A percentile compares a stretch with the other conserved stretches of the same genome.
phyloP scores from a whole-genome alignment of 2,797 vertebrate species.

The Pogoniulus pusillus region DNA sequence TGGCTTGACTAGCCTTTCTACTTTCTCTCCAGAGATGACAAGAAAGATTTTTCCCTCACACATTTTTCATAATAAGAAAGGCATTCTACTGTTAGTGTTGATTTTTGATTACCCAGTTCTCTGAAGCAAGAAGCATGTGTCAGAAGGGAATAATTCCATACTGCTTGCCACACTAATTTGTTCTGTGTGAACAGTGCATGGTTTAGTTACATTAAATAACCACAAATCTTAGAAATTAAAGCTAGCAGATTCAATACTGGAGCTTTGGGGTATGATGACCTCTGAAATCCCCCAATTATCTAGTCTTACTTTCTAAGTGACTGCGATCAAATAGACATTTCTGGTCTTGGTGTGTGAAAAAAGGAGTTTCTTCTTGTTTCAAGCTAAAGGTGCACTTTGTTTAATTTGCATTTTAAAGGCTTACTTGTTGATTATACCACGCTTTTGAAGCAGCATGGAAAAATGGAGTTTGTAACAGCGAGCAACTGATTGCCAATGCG shows the following conservation, averaged over 20 bases:
- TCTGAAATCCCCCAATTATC: neutral
- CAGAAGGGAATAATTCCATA: neutral
- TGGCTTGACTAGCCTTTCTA: neutral
- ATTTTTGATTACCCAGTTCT: neutral
- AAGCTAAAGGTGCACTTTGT: constrained; percentile 13
- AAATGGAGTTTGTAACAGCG: constrained; percentile 17
- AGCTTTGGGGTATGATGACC: neutral
- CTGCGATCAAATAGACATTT: neutral
- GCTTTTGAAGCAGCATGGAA: constrained; percentile 44
- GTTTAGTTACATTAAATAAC: neutral
- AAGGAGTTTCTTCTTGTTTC: neutral
- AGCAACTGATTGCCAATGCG: constrained; percentile 18
- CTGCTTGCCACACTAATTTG: neutral
- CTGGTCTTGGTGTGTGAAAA: neutral
- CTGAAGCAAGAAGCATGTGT: neutral
- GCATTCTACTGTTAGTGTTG: neutral
- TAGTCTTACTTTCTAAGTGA: neutral
- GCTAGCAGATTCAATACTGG: neutral
- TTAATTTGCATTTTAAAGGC: constrained; percentile 61
- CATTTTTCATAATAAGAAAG: neutral
- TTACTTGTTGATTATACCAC: constrained; percentile 24
- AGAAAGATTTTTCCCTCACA: neutral
- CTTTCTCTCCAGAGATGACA: neutral
- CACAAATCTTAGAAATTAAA: neutral
- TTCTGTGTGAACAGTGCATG: neutral